Percentiles rank a stretch among this genome's conserved stretches.
These are phyloP conservation scores for Drosophila gaucha DNA, from an alignment of 2,888 invertebrate species.

Conservation along the genomic window DNA sequence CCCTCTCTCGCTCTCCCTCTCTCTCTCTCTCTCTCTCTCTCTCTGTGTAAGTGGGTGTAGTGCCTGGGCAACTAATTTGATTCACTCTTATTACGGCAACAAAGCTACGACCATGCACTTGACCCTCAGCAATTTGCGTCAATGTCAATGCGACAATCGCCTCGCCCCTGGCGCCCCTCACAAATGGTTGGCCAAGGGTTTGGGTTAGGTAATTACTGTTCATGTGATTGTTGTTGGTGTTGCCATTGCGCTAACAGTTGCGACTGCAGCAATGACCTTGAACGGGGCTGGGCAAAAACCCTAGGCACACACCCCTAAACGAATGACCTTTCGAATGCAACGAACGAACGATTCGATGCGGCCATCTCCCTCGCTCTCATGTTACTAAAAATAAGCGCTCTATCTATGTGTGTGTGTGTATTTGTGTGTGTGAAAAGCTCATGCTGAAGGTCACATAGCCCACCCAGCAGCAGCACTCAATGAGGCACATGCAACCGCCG, in stretches of 20 bases:
- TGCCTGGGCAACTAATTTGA: conserved; percentile 59
- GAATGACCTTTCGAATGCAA: conserved; percentile 74
- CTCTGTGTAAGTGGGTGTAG: conserved; percentile 3
- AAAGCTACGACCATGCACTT: conserved; percentile 61
- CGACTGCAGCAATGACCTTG: conserved; percentile 66
- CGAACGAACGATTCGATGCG: conserved; percentile 17
- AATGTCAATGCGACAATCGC: conserved; percentile 63
- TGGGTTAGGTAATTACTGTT: conserved; percentile 51
- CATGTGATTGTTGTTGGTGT: conserved; percentile 20
- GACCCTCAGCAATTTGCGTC: conserved; percentile 76
- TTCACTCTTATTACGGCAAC: conserved; percentile 49
- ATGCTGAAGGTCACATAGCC: conserved; percentile 70
- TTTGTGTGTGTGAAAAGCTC: conserved; percentile 57
- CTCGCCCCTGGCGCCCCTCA: neutral
- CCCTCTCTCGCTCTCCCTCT: neutral
- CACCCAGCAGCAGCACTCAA: conserved; percentile 34
- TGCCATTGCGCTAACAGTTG: conserved; percentile 39
- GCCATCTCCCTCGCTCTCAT: conserved; percentile 20
- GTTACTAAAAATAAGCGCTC: conserved; percentile 76
- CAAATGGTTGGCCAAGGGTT: conserved; percentile 14
- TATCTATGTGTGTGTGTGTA: neutral
- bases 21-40: neutral
- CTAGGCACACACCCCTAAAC: conserved; percentile 20
- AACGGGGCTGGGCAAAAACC: conserved; percentile 50
- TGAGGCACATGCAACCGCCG: conserved; percentile 70